Evolutionary conservation across 2,113 vertebrate genomes (phyloP).

Genomic region (Haemorhous mexicanus): DNA sequence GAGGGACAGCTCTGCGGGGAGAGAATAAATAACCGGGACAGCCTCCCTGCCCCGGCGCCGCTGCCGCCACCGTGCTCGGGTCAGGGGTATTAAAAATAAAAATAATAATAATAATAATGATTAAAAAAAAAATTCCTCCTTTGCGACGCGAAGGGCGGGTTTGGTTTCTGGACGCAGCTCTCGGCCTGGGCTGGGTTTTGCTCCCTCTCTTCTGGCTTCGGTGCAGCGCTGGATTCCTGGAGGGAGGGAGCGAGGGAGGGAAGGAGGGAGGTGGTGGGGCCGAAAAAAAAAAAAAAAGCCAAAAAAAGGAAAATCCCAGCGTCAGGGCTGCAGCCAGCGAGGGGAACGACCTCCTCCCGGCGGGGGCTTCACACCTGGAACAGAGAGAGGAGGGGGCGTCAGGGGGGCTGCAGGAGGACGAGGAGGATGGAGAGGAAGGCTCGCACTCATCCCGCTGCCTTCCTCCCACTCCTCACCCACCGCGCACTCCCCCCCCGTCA

Average conservation of each 20-base stretch:
- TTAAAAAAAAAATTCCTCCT: not conserved
- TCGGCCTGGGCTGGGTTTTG: constrained; percentile 27
- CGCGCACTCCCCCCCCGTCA: not conserved
- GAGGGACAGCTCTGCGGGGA: constrained; percentile 12
- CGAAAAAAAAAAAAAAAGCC: not conserved
- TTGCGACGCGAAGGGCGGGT: not conserved
- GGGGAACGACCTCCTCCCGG: not conserved
- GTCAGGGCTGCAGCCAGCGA: not conserved
- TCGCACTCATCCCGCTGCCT: constrained; percentile 45
- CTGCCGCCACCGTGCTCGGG: not conserved
- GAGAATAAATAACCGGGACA: constrained; percentile 20
- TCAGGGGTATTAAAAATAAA: not conserved
- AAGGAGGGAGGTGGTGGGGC: not conserved
- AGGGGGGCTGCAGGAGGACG: not conserved
- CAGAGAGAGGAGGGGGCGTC: not conserved
- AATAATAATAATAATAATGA: not conserved
- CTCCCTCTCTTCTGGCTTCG: constrained; percentile 38
- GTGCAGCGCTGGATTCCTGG: constrained; percentile 41
- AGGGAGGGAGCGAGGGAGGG: not conserved
- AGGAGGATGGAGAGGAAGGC: constrained; percentile 32
- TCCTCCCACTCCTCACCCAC: not conserved
- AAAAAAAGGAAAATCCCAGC: not conserved
- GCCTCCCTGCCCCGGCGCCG: not conserved
- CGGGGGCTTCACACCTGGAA: constrained; percentile 69
- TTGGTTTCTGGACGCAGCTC: constrained; percentile 7